Conservation (phyloP, 2,888 invertebrate species). For the Brachynemurus nebulosus region DNA sequence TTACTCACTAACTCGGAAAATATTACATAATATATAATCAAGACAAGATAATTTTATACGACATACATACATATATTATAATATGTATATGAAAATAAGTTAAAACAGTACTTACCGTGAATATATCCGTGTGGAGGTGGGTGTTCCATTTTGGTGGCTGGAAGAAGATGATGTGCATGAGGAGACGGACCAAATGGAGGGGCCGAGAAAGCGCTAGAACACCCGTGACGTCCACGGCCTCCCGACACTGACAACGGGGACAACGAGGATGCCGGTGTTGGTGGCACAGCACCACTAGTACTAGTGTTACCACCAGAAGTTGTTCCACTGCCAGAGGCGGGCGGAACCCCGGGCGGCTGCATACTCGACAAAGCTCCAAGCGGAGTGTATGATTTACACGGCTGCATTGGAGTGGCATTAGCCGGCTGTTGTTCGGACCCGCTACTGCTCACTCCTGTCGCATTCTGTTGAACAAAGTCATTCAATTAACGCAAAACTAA, state of each 20-base stretch:
- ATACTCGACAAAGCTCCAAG: conserved; percentile 72
- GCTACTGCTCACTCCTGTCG: background rate
- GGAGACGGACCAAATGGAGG: conserved; percentile 34
- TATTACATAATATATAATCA: too few relatives aligned
- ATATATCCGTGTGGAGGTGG: conserved; percentile 29
- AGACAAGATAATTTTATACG: too few relatives aligned
- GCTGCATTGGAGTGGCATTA: conserved; percentile 15
- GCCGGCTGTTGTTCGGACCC: conserved; percentile 1
- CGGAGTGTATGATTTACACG: conserved; percentile 63
- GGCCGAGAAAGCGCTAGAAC: conserved; percentile 47
- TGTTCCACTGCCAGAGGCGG: conserved; percentile 29
- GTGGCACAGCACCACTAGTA: conserved; percentile 28
- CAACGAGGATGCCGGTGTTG: conserved; percentile 21
- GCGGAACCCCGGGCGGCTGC: conserved; percentile 57
- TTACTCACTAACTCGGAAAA: background rate
- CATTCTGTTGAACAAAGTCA: too few relatives aligned
- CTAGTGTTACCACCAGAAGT: conserved; percentile 37
- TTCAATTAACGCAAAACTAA: too few relatives aligned
- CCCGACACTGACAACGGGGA: conserved; percentile 6
- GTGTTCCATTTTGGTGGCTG: conserved; percentile 27
- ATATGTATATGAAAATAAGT: too few relatives aligned
- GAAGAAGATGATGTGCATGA: conserved; percentile 30
- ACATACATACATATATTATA: too few relatives aligned
- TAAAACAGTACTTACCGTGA: conserved; percentile 27
- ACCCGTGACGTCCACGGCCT: conserved; percentile 33